phyloP scores from a whole-genome alignment of 2,888 invertebrate genomes.

The Chesias legatella region DNA sequence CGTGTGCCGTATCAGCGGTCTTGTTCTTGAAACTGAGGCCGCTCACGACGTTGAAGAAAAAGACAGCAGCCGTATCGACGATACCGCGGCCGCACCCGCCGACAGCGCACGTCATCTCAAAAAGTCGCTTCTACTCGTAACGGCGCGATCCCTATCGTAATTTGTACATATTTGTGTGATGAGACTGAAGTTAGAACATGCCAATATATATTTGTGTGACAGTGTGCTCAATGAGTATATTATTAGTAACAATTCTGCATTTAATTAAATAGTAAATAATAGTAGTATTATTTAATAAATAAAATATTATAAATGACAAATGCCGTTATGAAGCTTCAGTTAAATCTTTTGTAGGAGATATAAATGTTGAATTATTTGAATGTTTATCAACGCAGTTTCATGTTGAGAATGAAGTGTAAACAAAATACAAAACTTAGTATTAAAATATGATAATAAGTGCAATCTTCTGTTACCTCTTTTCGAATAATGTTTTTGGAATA shows the following conservation, averaged over 20 bases:
- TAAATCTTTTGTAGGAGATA: constrained; percentile 40
- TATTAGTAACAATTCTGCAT: constrained; percentile 28
- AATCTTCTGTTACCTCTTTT: constrained; percentile 79
- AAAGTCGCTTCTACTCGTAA: constrained; percentile 86
- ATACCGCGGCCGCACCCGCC: constrained; percentile 70
- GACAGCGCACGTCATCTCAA: constrained; percentile 72
- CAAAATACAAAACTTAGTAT: constrained; percentile 59
- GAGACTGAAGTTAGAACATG: constrained; percentile 76
- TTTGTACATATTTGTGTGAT: constrained; percentile 79
- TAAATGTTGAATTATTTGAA: constrained; percentile 30
- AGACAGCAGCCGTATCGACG: constrained; percentile 73
- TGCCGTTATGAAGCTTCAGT: constrained; percentile 43
- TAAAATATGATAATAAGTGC: constrained; percentile 61
- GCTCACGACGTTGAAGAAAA: constrained; percentile 79
- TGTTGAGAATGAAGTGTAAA: constrained; percentile 36
- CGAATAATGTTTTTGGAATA: constrained; percentile 56
- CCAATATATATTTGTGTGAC: constrained; percentile 62
- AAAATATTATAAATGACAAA: constrained; percentile 34
- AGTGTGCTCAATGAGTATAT: constrained; percentile 56
- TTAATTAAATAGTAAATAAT: constrained; percentile 35
- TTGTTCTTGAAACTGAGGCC: constrained; percentile 90
- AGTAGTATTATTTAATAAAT: constrained; percentile 33
- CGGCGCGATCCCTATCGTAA: constrained; percentile 57
- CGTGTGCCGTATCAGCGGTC: constrained; percentile 92
- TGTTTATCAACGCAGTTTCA: constrained; percentile 24